Conservation (phyloP, 1,140 invertebrate genomes). For the Radopholus similis region DNA sequence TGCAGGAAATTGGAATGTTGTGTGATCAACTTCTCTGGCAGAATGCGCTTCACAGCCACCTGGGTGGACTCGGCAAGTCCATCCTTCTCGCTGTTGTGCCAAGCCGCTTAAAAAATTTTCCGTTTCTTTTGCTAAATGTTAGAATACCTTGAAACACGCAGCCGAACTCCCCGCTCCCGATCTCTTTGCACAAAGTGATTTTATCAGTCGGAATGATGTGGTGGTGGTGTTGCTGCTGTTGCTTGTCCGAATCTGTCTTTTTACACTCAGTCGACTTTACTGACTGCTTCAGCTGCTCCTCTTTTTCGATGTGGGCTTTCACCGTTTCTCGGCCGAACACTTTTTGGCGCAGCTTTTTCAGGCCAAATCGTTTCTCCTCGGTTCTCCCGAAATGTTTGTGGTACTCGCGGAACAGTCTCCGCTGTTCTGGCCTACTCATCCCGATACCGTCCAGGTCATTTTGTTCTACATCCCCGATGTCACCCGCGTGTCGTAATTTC, state of each 20-base stretch:
- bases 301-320: background rate
- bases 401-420: constrained; percentile 84
- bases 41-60: constrained; percentile 94
- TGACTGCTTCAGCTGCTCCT: background rate
- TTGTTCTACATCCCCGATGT: constrained; percentile 92
- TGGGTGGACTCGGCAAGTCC: constrained; percentile 62
- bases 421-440: constrained; percentile 88
- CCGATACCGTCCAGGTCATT: constrained; percentile 84
- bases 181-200: constrained; percentile 86
- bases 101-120: constrained; percentile 5
- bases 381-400: constrained; percentile 72
- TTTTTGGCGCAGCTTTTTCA: constrained; percentile 65
- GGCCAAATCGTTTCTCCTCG: background rate
- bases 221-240: constrained; percentile 66
- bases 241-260: too few relatives aligned
- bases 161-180: constrained; percentile 93
- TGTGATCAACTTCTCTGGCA: constrained; percentile 73
- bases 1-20: constrained; percentile 94
- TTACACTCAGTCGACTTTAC: constrained; percentile 5
- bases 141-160: constrained; percentile 81
- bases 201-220: constrained; percentile 91
- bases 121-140: background rate
- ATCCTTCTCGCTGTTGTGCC: background rate
- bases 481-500: constrained; percentile 71
- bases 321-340: constrained; percentile 5